Conservation (phyloP, 2,888 invertebrate species). For the Trileptium ribeirensis region DNA sequence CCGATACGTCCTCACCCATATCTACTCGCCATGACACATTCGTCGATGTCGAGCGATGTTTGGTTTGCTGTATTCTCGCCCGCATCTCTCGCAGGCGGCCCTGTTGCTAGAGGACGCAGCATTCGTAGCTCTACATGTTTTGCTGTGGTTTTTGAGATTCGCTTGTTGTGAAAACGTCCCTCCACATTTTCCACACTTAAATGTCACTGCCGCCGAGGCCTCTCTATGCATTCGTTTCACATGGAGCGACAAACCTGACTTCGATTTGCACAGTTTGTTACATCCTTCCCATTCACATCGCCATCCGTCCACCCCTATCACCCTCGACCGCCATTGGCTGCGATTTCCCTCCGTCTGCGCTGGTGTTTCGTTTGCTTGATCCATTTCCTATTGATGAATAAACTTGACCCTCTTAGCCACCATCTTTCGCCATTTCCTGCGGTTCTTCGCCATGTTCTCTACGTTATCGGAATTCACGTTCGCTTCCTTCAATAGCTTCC, state of each 20-base stretch:
- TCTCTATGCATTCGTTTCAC: neutral
- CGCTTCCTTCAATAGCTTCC: neutral
- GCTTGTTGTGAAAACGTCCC: neutral
- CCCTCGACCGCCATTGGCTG: neutral
- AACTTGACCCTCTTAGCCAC: neutral
- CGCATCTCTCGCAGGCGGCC: neutral
- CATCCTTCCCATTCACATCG: neutral
- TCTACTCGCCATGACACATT: no score
- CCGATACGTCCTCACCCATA: no score
- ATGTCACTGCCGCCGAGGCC: neutral
- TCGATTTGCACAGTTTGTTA: neutral
- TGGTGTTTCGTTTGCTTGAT: neutral
- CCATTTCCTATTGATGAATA: neutral
- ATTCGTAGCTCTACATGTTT: neutral
- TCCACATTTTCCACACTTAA: neutral
- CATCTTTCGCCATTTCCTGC: neutral
- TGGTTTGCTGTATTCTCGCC: neutral
- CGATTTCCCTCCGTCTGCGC: neutral
- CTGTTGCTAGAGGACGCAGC: neutral
- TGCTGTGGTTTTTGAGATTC: constrained; percentile 6
- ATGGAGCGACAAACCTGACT: neutral
- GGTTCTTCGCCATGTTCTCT: neutral
- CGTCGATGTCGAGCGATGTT: neutral
- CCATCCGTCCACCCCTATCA: neutral
- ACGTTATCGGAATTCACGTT: neutral